Evolutionary conservation across 1,140 invertebrate genomes (phyloP).

Genomic region (Arion vulgaris): DNA sequence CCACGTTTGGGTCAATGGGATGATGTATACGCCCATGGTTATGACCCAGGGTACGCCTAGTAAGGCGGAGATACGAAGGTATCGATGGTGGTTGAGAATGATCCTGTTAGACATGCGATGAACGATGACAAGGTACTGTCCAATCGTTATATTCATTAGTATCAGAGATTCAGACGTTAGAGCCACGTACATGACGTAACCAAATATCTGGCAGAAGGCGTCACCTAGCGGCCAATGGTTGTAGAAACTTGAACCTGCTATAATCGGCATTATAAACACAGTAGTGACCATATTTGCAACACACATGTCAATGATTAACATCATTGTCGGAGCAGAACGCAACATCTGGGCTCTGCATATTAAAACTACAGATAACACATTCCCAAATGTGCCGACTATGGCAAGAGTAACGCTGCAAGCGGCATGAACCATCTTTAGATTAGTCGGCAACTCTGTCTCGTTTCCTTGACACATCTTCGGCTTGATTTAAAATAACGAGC

Average conservation of each 20-base stretch:
- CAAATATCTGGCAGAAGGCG: slow-evolving; percentile 37
- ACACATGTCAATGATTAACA: slow-evolving; percentile 48
- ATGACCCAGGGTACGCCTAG: slow-evolving; percentile 41
- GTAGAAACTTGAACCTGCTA: slow-evolving; percentile 37
- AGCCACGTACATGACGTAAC: slow-evolving; percentile 42
- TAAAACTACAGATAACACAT: slow-evolving; percentile 10
- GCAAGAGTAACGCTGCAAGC: slow-evolving; percentile 12
- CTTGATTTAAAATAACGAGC: no score
- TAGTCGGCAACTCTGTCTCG: neutral
- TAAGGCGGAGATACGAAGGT: slow-evolving; percentile 35
- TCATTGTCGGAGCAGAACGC: slow-evolving; percentile 4
- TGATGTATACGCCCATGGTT: slow-evolving; percentile 26
- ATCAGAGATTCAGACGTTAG: slow-evolving; percentile 37
- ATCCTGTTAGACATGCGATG: slow-evolving; percentile 34
- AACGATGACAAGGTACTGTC: slow-evolving; percentile 47
- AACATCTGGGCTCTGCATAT: slow-evolving; percentile 4
- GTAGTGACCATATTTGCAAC: slow-evolving; percentile 41
- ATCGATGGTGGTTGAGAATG: slow-evolving; percentile 17
- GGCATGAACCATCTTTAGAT: neutral
- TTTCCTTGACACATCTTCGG: neutral
- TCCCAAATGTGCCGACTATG: slow-evolving; percentile 6
- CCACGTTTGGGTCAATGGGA: slow-evolving; percentile 47
- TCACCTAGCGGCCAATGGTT: neutral
- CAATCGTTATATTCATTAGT: slow-evolving; percentile 44
- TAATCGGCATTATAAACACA: slow-evolving; percentile 37